Base-by-base conservation (phyloP, 1,140 invertebrate genomes). In the Ostrea denselamellosa region DNA sequence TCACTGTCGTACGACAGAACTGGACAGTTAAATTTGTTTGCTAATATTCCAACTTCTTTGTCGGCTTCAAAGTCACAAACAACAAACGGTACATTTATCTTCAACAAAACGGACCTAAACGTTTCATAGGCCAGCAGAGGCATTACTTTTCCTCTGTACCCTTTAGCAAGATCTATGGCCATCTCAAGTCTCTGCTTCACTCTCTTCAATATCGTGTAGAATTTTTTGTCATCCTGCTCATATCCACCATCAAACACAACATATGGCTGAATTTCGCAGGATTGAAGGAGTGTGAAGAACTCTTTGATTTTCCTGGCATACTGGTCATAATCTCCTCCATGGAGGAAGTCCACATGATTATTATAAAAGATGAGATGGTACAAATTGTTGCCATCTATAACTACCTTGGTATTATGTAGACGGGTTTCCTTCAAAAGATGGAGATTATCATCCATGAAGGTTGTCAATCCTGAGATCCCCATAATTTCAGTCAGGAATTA, bases 1-100 rank as follows among this genome's bases (percentile, higher is more conserved):
- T 99, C 98, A 1, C 98, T 98, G 94, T 99, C 98, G 90, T 97
- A 97, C 92, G 97, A 98, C 0, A 99, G 91, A 14, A 98, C 96
- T 5, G 98, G 98, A 92, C 97, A 98, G 54, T 97, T 95, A 8
- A 98, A 95, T 84, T 96, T 95, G 89, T 96, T 96, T 0, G 97
- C 97, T 84, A 98, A 91, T 0, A 96, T 96, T 2, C 97, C 97
- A 86, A 98, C 96, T 92, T 98, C 96, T 90, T 96, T 96, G 94
- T 99, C 98, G 65, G 98, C 98, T 95, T 98, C 98, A 95, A 97
- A 98, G 86, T 97, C 96, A 93, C 97, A 97, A 85, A 97, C 96
- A 25, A 96, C 96, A 90, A 96, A 96, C 54, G 96, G 95, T 8
- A 98, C 94, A 14, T 96, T 95, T 90, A 97, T 95, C 88, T 97